A percentile compares a stretch with the other conserved stretches of the same genome.
Conservation (phyloP, 1,140 invertebrate species). For the Ruditapes philippinarum region DNA sequence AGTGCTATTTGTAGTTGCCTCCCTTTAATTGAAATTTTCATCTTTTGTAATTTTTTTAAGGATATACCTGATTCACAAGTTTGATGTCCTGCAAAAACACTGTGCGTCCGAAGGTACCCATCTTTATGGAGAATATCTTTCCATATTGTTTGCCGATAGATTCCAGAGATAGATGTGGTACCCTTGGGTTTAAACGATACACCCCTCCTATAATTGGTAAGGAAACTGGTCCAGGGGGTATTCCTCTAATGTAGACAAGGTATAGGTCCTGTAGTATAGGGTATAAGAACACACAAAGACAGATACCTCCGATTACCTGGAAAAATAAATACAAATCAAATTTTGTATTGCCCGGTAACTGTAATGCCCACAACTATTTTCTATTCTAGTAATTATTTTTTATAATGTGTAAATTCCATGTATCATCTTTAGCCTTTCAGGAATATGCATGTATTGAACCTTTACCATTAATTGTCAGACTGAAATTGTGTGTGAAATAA, state of each 20-base stretch:
- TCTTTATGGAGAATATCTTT: slow-evolving; percentile 45
- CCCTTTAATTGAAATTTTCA: neutral
- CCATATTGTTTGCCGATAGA: slow-evolving; percentile 45
- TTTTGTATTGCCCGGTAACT: no score
- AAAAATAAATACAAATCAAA: no score
- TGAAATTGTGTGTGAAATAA: no score
- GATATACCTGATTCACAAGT: slow-evolving; percentile 42
- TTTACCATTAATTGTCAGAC: no score
- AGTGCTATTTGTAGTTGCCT: neutral
- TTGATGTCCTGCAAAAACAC: slow-evolving; percentile 55
- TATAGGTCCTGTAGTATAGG: slow-evolving; percentile 50
- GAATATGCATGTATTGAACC: no score
- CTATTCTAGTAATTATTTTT: no score
- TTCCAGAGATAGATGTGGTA: neutral
- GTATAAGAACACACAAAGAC: slow-evolving; percentile 13
- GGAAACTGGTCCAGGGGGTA: slow-evolving; percentile 55
- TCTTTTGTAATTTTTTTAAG: no score
- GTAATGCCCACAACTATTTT: no score
- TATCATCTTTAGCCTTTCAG: no score
- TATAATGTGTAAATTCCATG: no score
- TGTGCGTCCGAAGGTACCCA: slow-evolving; percentile 48
- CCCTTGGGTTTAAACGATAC: slow-evolving; percentile 17
- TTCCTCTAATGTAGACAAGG: neutral
- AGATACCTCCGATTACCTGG: neutral
- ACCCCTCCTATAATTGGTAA: slow-evolving; percentile 58